Evolutionary conservation across 1,140 invertebrate species (phyloP).

Genomic region (Ips typographus): DNA sequence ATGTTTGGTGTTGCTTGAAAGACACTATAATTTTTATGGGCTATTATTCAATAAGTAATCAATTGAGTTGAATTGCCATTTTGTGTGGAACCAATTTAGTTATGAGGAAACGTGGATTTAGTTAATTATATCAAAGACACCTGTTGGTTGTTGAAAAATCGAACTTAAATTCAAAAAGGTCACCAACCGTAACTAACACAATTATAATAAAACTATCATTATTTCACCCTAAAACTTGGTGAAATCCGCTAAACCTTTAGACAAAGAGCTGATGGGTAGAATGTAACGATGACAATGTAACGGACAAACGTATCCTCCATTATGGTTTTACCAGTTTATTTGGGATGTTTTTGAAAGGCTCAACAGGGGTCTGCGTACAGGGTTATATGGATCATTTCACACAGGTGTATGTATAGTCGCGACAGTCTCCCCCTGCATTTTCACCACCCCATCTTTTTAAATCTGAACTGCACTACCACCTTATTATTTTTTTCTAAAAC

Average conservation of each 20-base stretch:
- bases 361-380: slow-evolving; percentile 36
- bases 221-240: slow-evolving; percentile 19
- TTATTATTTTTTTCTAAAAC: slow-evolving; percentile 7
- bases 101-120: slow-evolving; percentile 27
- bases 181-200: slow-evolving; percentile 34
- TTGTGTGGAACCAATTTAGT: background rate
- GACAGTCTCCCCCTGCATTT: slow-evolving; percentile 23
- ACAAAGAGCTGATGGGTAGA: slow-evolving; percentile 33
- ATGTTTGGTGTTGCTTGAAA: background rate
- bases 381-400: slow-evolving; percentile 41
- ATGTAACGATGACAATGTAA: slow-evolving; percentile 34
- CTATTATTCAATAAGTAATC: slow-evolving; percentile 10
- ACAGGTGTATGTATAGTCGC: slow-evolving; percentile 39
- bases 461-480: background rate
- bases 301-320: slow-evolving; percentile 36
- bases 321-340: slow-evolving; percentile 34
- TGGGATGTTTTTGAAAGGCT: slow-evolving; percentile 37
- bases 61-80: background rate
- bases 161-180: slow-evolving; percentile 32
- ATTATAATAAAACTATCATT: slow-evolving; percentile 40
- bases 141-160: slow-evolving; percentile 23
- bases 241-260: slow-evolving; percentile 37
- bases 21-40: slow-evolving; percentile 15
- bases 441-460: slow-evolving; percentile 10
- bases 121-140: slow-evolving; percentile 25